Percentiles rank a stretch among this genome's conserved stretches.
Evolutionary conservation across 2,888 invertebrate genomes (phyloP).

Genomic region (Drosophila bunnanda): DNA sequence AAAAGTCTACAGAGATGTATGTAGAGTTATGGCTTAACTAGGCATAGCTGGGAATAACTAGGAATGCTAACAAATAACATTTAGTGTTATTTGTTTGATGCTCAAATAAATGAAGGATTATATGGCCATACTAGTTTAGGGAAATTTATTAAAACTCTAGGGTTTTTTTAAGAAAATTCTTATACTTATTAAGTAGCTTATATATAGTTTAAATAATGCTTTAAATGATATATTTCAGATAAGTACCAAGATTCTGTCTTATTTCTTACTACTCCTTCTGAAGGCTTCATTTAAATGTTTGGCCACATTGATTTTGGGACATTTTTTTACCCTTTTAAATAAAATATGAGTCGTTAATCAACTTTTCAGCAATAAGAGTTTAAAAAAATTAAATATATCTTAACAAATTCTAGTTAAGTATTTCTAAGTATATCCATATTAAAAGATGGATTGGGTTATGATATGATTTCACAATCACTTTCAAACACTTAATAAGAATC

Average conservation of each 20-base stretch:
- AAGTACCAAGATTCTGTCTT: too few relatives aligned
- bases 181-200: not conserved
- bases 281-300: not conserved
- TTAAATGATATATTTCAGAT: too few relatives aligned
- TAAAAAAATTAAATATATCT: too few relatives aligned
- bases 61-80: not conserved
- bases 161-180: not conserved
- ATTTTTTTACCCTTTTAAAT: not conserved
- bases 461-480: not conserved
- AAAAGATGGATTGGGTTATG: too few relatives aligned
- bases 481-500: not conserved
- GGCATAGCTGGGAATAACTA: not conserved
- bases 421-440: too few relatives aligned
- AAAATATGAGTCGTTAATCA: too few relatives aligned
- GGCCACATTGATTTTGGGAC: not conserved
- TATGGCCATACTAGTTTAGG: not conserved
- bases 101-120: not conserved
- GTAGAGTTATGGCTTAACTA: conserved; percentile 20
- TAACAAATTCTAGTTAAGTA: too few relatives aligned
- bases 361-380: too few relatives aligned
- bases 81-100: not conserved
- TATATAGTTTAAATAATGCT: not conserved
- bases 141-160: not conserved
- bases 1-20: conserved; percentile 1
- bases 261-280: too few relatives aligned